Evolutionary conservation across 2,888 invertebrate genomes (phyloP).

Genomic region (Stenurella melanura): DNA sequence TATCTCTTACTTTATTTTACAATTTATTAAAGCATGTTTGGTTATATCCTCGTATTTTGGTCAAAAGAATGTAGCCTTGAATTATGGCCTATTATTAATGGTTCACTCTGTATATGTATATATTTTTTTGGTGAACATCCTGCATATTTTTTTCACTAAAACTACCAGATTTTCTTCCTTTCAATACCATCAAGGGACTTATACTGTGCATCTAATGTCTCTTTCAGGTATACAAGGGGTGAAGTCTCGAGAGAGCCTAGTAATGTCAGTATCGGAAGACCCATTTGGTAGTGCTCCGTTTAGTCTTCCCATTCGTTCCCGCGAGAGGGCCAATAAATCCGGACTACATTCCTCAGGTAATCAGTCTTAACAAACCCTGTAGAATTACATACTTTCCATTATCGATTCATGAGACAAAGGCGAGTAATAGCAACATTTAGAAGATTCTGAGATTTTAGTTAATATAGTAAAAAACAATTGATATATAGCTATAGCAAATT

Average conservation of each 20-base stretch:
- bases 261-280: slow-evolving; percentile 82
- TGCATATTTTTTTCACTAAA: too few relatives aligned
- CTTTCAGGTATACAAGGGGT: slow-evolving; percentile 79
- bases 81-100: too few relatives aligned
- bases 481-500: slow-evolving; percentile 3
- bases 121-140: too few relatives aligned
- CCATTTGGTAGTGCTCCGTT: slow-evolving; percentile 91
- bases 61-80: too few relatives aligned
- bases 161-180: too few relatives aligned
- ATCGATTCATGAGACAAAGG: neutral
- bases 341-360: slow-evolving; percentile 73
- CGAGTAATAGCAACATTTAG: neutral
- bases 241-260: slow-evolving; percentile 81
- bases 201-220: neutral
- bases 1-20: too few relatives aligned
- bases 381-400: slow-evolving; percentile 19
- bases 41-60: too few relatives aligned
- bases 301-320: slow-evolving; percentile 77
- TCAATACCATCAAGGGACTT: too few relatives aligned
- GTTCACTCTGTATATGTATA: too few relatives aligned
- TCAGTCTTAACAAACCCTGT: slow-evolving; percentile 60
- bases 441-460: neutral
- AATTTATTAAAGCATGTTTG: too few relatives aligned
- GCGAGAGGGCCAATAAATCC: slow-evolving; percentile 66
- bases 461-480: neutral